A percentile compares a stretch with the other conserved stretches of the same genome.
These are phyloP conservation scores for Forficula auricularia DNA, from an alignment of 1,140 invertebrate genomes.

Conservation along the genomic window DNA sequence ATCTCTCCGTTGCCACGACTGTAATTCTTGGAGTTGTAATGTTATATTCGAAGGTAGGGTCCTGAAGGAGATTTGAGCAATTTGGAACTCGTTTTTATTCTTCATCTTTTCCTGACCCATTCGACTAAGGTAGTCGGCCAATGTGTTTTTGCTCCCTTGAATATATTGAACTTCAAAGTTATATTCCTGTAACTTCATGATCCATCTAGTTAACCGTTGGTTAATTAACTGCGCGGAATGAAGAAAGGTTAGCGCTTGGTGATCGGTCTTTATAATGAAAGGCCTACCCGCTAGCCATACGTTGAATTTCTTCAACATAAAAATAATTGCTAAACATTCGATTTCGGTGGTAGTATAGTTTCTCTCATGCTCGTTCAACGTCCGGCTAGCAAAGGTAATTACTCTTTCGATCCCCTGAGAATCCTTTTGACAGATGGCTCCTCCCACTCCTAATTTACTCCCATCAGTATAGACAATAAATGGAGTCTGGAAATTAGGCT, in stretches of 20 bases:
- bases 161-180: not conserved
- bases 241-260: constrained; percentile 16
- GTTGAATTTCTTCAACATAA: constrained; percentile 23
- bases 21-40: too few species aligned
- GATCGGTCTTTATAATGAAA: constrained; percentile 28
- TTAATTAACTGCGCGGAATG: constrained; percentile 21
- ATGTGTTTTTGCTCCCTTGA: too few species aligned
- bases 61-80: too few species aligned
- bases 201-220: constrained; percentile 28
- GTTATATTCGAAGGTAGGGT: too few species aligned
- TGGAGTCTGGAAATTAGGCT: constrained; percentile 13
- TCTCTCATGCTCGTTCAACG: constrained; percentile 14
- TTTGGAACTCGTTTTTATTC: too few species aligned
- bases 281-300: constrained; percentile 23
- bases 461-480: constrained; percentile 7
- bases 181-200: constrained; percentile 25
- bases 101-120: too few species aligned
- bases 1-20: too few species aligned
- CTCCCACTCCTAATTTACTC: constrained; percentile 11
- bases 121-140: too few species aligned
- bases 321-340: constrained; percentile 30
- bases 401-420: constrained; percentile 8
- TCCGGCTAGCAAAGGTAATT: constrained; percentile 18
- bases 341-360: constrained; percentile 27
- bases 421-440: constrained; percentile 14